Evolutionary conservation across 2,113 vertebrate genomes (phyloP).

Genomic region (Seriola aureovittata): DNA sequence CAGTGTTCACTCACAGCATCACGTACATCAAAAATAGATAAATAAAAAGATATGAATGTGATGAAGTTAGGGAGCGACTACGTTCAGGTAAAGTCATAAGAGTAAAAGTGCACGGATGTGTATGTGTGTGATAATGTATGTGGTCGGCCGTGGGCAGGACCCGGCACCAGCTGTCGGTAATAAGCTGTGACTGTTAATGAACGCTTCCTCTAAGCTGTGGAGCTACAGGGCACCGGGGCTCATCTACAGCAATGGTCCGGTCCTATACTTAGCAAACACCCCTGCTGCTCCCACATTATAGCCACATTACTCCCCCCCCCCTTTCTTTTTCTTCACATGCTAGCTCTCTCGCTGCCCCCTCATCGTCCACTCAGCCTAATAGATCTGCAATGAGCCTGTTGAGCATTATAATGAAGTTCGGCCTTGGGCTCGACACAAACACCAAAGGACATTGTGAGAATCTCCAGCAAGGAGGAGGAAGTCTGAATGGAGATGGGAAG

Average conservation of each 20-base stretch:
- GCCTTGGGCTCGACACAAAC: conserved; percentile 19
- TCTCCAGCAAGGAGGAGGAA: conserved; percentile 2
- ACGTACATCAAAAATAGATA: background rate
- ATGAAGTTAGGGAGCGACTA: background rate
- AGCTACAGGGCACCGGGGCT: conserved; percentile 50
- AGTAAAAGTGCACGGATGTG: conserved; percentile 6
- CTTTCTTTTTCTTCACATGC: background rate
- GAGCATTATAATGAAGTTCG: conserved; percentile 36
- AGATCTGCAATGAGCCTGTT: conserved; percentile 49
- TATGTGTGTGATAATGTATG: conserved; percentile 48
- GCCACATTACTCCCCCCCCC: conserved; percentile 34
- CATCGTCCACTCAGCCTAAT: conserved; percentile 55
- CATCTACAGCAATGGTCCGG: conserved; percentile 30
- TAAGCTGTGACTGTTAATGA: conserved; percentile 67
- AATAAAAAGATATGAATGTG: background rate
- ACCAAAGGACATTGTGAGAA: conserved; percentile 19
- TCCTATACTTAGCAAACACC: conserved; percentile 49
- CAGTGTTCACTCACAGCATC: background rate
- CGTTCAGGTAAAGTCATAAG: conserved; percentile 24
- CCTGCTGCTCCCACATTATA: conserved; percentile 62
- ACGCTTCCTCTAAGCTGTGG: conserved; percentile 47
- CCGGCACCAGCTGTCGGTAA: conserved; percentile 69
- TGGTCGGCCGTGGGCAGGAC: conserved; percentile 47
- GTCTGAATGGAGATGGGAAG: background rate
- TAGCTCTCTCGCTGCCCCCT: conserved; percentile 28